Conservation (phyloP, 2,797 vertebrate genomes). For the Cyprinodon diabolis region DNA sequence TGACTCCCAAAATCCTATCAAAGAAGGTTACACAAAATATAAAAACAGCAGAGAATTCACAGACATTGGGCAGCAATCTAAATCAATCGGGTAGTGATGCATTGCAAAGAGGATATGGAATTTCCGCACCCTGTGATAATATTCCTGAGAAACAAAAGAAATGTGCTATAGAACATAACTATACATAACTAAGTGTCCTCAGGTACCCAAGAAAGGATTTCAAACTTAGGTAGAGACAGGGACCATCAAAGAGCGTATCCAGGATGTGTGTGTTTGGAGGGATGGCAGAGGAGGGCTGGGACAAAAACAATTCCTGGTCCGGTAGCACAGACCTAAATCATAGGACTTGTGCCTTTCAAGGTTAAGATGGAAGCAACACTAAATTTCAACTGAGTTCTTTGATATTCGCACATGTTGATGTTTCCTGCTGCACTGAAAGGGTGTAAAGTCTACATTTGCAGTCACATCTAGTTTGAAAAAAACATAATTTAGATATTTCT, state of each 20-base stretch:
- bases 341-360: conserved; percentile 62
- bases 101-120: conserved; percentile 24
- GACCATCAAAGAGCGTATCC: conserved; percentile 68
- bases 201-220: conserved; percentile 62
- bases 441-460: conserved; percentile 36
- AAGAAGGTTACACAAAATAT: conserved; percentile 48
- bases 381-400: conserved; percentile 58
- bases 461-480: conserved; percentile 67
- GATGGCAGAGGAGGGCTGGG: conserved; percentile 19
- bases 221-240: conserved; percentile 36
- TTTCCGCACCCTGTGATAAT: conserved; percentile 35
- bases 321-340: conserved; percentile 64
- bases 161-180: conserved; percentile 39
- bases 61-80: conserved; percentile 26
- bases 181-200: conserved; percentile 68
- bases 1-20: conserved; percentile 66
- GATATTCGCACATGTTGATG: conserved; percentile 52
- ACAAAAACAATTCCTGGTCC: conserved; percentile 40
- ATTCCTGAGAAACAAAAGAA: conserved; percentile 55
- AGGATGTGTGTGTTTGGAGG: conserved; percentile 59
- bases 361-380: conserved; percentile 54
- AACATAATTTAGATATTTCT: conserved; percentile 33
- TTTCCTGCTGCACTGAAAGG: conserved; percentile 52
- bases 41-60: conserved; percentile 1
- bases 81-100: conserved; percentile 61